Percentiles rank a stretch among this genome's conserved stretches.
phyloP scores from a whole-genome alignment of 2,888 invertebrate genomes.

The Lomographa bimaculata region DNA sequence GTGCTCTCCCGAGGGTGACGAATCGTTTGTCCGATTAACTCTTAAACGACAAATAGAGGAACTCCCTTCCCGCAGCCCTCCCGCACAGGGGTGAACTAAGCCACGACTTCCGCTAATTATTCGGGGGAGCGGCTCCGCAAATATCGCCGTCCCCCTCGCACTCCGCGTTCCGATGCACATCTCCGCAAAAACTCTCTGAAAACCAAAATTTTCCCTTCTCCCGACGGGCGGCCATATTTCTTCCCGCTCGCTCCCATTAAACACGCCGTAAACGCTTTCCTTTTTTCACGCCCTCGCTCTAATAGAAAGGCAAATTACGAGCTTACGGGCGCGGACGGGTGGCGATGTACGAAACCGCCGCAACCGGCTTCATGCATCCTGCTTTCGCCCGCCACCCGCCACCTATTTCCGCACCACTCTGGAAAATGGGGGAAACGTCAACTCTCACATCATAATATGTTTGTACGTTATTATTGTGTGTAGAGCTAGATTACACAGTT shows the following conservation, averaged over 20 bases:
- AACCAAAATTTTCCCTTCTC: slow-evolving; percentile 82
- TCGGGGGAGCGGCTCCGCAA: slow-evolving; percentile 69
- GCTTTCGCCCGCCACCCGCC: slow-evolving; percentile 57
- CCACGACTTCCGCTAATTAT: slow-evolving; percentile 83
- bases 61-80: slow-evolving; percentile 74
- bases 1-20: slow-evolving; percentile 79
- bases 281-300: slow-evolving; percentile 84
- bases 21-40: slow-evolving; percentile 82
- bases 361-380: slow-evolving; percentile 63
- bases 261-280: slow-evolving; percentile 84
- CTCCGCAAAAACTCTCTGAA: slow-evolving; percentile 81
- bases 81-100: slow-evolving; percentile 75
- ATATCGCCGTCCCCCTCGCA: slow-evolving; percentile 70
- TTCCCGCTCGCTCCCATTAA: slow-evolving; percentile 83
- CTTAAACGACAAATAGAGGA: slow-evolving; percentile 83
- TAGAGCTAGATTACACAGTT: slow-evolving; percentile 21
- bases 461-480: slow-evolving; percentile 48
- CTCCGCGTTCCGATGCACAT: slow-evolving; percentile 76
- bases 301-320: slow-evolving; percentile 84
- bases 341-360: slow-evolving; percentile 81
- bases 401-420: slow-evolving; percentile 60
- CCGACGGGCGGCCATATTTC: slow-evolving; percentile 80
- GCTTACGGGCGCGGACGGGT: slow-evolving; percentile 83
- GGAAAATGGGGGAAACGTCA: slow-evolving; percentile 75
- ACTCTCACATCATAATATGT: slow-evolving; percentile 73